These are phyloP conservation scores for Chironomus tentans DNA, from an alignment of 2,888 invertebrate species.

Conservation along the genomic window DNA sequence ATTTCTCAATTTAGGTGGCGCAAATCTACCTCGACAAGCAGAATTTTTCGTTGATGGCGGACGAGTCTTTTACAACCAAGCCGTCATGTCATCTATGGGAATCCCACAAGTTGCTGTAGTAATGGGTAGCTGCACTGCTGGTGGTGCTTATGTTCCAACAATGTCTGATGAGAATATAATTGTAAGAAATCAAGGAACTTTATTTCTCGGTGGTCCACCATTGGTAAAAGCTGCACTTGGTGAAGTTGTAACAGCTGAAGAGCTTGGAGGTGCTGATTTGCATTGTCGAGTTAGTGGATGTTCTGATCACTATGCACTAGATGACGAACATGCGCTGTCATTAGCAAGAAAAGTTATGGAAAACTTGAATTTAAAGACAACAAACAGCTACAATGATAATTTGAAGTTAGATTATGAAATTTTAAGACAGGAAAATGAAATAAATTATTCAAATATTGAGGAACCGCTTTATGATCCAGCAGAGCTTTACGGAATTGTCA, in stretches of 20 bases:
- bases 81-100: slow-evolving; percentile 81
- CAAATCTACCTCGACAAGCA: slow-evolving; percentile 86
- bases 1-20: slow-evolving; percentile 53
- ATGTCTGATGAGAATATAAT: slow-evolving; percentile 98
- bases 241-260: slow-evolving; percentile 78
- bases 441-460: slow-evolving; percentile 42
- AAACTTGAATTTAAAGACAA: slow-evolving; percentile 52
- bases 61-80: slow-evolving; percentile 93
- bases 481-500: slow-evolving; percentile 94
- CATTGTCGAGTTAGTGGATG: slow-evolving; percentile 68
- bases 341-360: slow-evolving; percentile 73
- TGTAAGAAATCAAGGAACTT: slow-evolving; percentile 88
- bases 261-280: slow-evolving; percentile 36
- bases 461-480: slow-evolving; percentile 69
- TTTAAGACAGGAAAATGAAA: slow-evolving; percentile 36
- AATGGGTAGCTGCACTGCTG: slow-evolving; percentile 96
- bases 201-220: slow-evolving; percentile 96
- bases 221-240: slow-evolving; percentile 95
- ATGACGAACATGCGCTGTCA: slow-evolving; percentile 87
- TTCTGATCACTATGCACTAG: slow-evolving; percentile 90
- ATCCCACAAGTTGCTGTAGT: slow-evolving; percentile 92
- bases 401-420: slow-evolving; percentile 28
- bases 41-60: slow-evolving; percentile 95
- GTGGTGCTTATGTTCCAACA: slow-evolving; percentile 95
- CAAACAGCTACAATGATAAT: slow-evolving; percentile 37